Conservation (phyloP, 2,113 vertebrate genomes). For the Cariama cristata region DNA sequence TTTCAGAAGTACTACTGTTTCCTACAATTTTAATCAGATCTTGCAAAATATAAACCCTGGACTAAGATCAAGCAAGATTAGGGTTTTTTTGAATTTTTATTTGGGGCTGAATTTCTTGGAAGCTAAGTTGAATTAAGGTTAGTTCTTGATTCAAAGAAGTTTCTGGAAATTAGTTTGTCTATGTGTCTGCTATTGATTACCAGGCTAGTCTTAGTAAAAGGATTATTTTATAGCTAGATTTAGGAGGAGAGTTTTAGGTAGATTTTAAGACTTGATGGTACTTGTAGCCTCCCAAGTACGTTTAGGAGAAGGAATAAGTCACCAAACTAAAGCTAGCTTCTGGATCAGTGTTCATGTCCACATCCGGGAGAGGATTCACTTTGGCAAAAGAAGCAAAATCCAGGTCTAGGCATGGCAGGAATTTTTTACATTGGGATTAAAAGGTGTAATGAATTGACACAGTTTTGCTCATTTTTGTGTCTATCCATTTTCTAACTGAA, state of each 20-base stretch:
- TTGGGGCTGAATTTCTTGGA: not conserved
- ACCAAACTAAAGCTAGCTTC: not conserved
- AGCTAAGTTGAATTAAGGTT: not conserved
- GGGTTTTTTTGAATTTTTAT: not conserved
- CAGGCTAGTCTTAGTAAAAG: not conserved
- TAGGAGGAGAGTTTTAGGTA: accelerated
- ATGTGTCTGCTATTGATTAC: not conserved
- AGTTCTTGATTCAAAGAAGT: not conserved
- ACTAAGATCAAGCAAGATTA: not conserved
- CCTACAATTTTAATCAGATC: not conserved
- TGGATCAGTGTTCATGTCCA: not conserved
- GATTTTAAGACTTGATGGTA: not conserved
- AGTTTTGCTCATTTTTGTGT: not conserved
- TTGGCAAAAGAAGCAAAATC: not conserved
- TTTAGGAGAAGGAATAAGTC: not conserved
- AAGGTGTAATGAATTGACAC: not conserved
- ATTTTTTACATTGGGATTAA: not conserved
- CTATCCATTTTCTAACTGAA: not conserved
- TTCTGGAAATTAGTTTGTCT: not conserved
- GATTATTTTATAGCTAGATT: not conserved
- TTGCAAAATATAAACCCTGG: not conserved
- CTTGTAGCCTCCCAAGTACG: not conserved
- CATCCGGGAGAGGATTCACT: not conserved
- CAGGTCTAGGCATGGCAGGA: not conserved
- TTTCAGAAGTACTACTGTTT: not conserved